These are phyloP conservation scores for Autographa gamma DNA, from an alignment of 2,888 invertebrate genomes.

Conservation along the genomic window DNA sequence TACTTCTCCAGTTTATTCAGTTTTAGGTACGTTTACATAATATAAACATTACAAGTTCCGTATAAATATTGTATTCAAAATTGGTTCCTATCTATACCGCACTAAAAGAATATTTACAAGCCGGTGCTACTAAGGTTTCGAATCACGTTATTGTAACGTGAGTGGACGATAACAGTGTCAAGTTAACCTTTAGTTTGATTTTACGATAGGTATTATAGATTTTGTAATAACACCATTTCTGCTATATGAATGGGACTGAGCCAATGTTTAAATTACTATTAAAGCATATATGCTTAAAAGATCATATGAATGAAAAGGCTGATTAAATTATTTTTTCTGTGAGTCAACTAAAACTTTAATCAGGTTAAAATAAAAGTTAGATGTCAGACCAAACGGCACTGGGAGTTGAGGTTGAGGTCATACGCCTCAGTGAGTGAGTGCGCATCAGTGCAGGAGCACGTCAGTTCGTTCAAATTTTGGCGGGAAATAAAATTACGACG, in stretches of 20 bases:
- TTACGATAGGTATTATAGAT: too few relatives aligned
- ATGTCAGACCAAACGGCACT: neutral
- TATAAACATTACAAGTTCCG: too few relatives aligned
- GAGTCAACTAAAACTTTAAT: neutral
- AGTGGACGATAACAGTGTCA: neutral
- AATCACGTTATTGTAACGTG: neutral
- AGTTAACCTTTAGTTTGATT: neutral
- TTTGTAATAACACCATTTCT: too few relatives aligned
- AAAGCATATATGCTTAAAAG: too few relatives aligned
- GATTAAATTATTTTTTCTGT: neutral
- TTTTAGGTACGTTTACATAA: too few relatives aligned
- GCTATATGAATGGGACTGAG: too few relatives aligned
- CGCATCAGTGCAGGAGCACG: conserved; percentile 30
- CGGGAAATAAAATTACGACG: conserved; percentile 30
- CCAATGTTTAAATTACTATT: too few relatives aligned
- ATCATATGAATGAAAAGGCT: too few relatives aligned
- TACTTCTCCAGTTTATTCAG: too few relatives aligned
- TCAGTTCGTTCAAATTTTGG: conserved; percentile 30
- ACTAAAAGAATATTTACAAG: neutral
- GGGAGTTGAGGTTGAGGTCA: neutral
- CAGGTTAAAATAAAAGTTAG: neutral
- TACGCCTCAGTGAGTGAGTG: conserved; percentile 33
- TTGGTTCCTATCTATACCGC: too few relatives aligned
- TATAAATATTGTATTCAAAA: too few relatives aligned
- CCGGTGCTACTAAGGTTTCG: neutral